Evolutionary conservation across 2,797 vertebrate species (phyloP), one percentile per base, ranked within the genome.

Genomic region (Hippopotamyrus pictus): DNA sequence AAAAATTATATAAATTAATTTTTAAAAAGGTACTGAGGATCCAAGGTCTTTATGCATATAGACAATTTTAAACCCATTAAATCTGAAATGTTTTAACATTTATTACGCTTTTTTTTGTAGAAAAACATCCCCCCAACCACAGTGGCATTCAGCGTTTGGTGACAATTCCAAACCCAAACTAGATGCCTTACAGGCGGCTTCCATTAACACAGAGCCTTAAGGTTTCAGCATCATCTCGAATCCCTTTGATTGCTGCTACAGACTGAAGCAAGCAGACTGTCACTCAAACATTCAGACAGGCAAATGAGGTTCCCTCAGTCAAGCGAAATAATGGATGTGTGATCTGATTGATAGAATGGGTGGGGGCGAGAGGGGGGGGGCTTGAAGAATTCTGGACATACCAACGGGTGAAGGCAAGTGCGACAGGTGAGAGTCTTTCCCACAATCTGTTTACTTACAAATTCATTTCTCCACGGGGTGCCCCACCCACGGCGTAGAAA

Each of bases 401-500:
- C 44, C 91, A 53, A 89, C 54, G 85, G 88, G 91, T 76, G 90
- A 92, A 88, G 79, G 90, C 91, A 92, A 37, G 85, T 82, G 90
- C 25, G 2, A 79, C 76, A 86, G 57, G 48, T 62, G 46, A 53
- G 54, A 53, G 33, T 19, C 59, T 73, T 69, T 79, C 29, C 86
- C 46, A 46, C 87, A 50, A 79, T 59, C 51, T 87, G 44, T 76
- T 79, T 65, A 22, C 51, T 54, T 88, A 86, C 88, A 73, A 84
- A 92, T 88, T 92, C 91, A 90, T 92, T 93, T 88, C 69, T 91
- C 89, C 54, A 79, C 76, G 91, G 91, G 89, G 90, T 8, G 76
- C 69, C 22, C 46, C 50, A 86, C 14, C 14, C 33, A 54, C 57
- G 57, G 90, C 25, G 88, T 59, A 79, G 88, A 89, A 88, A 57